phyloP scores from a whole-genome alignment of 2,113 vertebrate genomes.

The Stercorarius parasiticus region DNA sequence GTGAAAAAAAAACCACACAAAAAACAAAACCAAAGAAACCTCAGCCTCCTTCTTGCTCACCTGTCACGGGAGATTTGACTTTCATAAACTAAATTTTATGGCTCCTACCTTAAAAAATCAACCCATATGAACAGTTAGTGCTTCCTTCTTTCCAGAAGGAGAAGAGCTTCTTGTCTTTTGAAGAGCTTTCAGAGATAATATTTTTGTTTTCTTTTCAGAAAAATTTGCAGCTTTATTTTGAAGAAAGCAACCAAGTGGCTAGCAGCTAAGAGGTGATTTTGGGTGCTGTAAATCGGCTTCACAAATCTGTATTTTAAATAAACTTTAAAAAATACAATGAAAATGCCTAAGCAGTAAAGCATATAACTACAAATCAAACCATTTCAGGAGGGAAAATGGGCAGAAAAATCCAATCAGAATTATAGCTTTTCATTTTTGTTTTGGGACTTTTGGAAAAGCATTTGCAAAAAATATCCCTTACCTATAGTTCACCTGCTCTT shows the following conservation, averaged over 20 bases:
- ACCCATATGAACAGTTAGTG: background rate
- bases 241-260: background rate
- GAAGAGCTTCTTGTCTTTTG: background rate
- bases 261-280: background rate
- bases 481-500: background rate
- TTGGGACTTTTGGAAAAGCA: background rate
- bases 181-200: background rate
- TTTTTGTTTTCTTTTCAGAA: background rate
- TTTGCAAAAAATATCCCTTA: background rate
- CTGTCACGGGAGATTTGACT: background rate
- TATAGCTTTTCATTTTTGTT: background rate
- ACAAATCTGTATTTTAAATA: background rate
- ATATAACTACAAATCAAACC: background rate
- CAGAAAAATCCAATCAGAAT: background rate
- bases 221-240: background rate
- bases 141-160: background rate
- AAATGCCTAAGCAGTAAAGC: background rate
- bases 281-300: background rate
- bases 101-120: background rate
- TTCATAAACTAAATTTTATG: background rate
- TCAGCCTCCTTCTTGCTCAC: background rate
- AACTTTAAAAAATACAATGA: background rate
- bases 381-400: background rate
- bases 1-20: no score
- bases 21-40: background rate